phyloP scores from a whole-genome alignment of 2,797 vertebrate genomes.

The Chiloscyllium punctatum region DNA sequence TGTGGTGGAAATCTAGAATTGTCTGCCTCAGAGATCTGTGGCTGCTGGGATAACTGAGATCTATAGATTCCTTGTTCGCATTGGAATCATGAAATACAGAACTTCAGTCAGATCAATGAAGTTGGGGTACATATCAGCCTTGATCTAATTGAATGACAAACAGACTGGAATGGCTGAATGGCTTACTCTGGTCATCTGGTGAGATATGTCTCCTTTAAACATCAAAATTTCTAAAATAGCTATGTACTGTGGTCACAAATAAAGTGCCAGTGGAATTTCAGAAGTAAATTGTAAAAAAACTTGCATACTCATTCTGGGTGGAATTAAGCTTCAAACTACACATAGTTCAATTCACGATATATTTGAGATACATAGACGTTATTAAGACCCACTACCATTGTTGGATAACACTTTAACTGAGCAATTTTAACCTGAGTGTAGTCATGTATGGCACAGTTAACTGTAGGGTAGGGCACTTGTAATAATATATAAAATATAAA shows the following conservation, averaged over 20 bases:
- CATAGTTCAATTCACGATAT: slow-evolving; percentile 3
- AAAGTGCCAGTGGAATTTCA: neutral
- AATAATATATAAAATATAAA: neutral
- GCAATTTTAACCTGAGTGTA: neutral
- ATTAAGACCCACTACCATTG: neutral
- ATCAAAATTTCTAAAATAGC: neutral
- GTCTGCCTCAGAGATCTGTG: neutral
- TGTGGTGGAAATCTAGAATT: neutral
- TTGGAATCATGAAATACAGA: neutral
- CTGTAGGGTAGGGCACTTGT: neutral
- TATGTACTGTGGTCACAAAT: neutral
- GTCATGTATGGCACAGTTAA: neutral
- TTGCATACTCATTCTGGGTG: slow-evolving; percentile 1
- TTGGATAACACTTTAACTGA: neutral
- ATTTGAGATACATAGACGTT: neutral
- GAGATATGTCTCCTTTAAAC: neutral
- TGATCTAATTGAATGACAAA: neutral
- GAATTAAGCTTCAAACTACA: neutral
- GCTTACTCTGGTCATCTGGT: neutral
- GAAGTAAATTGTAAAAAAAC: neutral
- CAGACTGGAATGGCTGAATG: neutral
- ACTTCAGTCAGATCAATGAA: neutral
- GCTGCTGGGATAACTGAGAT: neutral
- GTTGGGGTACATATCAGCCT: neutral
- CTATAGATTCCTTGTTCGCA: neutral